Percentiles rank a stretch among this genome's conserved stretches.
Evolutionary conservation across 2,888 invertebrate genomes (phyloP).

Genomic region (Neuroscelio doddi): DNA sequence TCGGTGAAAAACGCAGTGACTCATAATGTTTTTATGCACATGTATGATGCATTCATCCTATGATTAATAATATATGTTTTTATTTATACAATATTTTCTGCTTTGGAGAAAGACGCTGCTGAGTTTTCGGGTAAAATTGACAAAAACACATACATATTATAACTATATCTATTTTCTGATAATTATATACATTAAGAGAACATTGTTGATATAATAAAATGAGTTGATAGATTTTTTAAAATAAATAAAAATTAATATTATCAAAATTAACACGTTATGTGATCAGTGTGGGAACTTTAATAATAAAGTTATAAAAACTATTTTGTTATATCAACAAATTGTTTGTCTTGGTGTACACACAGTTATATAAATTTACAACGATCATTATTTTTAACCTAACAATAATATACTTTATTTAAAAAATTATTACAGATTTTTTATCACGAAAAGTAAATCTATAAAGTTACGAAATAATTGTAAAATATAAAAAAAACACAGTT

Average conservation of each 20-base stretch:
- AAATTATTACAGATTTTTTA: too few species aligned
- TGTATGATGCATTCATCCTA: constrained; percentile 17
- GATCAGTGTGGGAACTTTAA: neutral
- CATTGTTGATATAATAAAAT: constrained; percentile 23
- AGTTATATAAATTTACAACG: neutral
- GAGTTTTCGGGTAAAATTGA: constrained; percentile 32
- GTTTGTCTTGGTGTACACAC: neutral
- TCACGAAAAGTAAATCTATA: too few species aligned
- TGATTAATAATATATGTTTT: constrained; percentile 24
- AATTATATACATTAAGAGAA: constrained; percentile 20
- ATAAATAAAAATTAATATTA: neutral
- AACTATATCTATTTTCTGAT: constrained; percentile 19
- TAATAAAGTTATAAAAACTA: neutral
- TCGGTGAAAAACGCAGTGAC: neutral
- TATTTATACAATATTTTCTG: constrained; percentile 21
- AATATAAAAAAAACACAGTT: too few species aligned
- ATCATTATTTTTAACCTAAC: constrained; percentile 5
- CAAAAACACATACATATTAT: constrained; percentile 33
- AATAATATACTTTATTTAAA: too few species aligned
- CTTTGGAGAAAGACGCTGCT: constrained; percentile 36
- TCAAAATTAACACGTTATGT: neutral
- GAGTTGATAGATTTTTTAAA: neutral
- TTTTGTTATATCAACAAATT: neutral
- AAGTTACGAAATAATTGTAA: too few species aligned
- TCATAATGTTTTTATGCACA: neutral